Conservation (phyloP, 2,113 vertebrate species). For the Engraulis encrasicolus region DNA sequence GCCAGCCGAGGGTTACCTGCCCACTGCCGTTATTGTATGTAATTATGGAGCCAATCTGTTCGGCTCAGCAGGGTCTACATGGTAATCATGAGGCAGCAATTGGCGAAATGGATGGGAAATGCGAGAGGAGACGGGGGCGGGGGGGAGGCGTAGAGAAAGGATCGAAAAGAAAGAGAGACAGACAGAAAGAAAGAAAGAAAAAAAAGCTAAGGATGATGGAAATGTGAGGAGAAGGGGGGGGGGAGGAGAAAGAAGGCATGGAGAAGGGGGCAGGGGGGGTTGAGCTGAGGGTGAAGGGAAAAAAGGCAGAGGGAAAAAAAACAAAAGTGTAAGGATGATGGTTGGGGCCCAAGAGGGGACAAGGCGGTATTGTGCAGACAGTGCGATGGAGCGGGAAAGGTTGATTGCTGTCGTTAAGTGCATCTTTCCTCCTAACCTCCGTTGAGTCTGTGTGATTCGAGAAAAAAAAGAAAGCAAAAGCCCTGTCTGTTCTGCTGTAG, state of each 20-base stretch:
- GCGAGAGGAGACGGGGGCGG: conserved; percentile 48
- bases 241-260: no score
- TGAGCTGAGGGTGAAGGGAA: not conserved
- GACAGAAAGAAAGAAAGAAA: not conserved
- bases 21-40: conserved; percentile 94
- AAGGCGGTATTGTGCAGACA: conserved; percentile 59
- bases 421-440: conserved; percentile 41
- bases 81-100: conserved; percentile 93
- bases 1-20: conserved; percentile 94
- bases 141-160: not conserved
- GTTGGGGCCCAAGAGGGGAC: conserved; percentile 61
- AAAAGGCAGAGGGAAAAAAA: no score
- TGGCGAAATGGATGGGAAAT: conserved; percentile 78
- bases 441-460: conserved; percentile 43
- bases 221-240: no score
- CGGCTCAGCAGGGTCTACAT: conserved; percentile 92
- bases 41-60: conserved; percentile 99
- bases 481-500: not conserved
- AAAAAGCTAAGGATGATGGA: not conserved
- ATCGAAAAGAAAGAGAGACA: no score
- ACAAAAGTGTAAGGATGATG: conserved; percentile 47
- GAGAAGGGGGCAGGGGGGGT: conserved; percentile 25
- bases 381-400: conserved; percentile 48
- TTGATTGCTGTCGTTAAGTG: conserved; percentile 63
- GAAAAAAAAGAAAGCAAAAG: no score